phyloP scores from a whole-genome alignment of 1,140 invertebrate species.

The Drosophila mojavensis region DNA sequence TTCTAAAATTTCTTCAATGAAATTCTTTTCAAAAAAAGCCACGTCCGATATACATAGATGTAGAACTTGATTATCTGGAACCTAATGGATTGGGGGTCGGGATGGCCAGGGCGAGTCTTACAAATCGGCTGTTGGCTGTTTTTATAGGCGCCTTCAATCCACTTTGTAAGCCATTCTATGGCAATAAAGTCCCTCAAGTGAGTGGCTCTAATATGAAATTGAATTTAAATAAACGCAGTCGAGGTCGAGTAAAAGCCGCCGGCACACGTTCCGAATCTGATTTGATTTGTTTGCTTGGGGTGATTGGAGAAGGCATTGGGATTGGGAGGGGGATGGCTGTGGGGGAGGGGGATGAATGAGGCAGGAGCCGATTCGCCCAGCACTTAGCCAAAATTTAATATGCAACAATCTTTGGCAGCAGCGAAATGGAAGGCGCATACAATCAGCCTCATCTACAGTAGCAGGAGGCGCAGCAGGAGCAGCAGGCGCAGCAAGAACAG shows the following conservation, averaged over 20 bases:
- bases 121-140: slow-evolving; percentile 24
- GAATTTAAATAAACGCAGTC: slow-evolving; percentile 80
- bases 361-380: slow-evolving; percentile 46
- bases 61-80: neutral
- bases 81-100: neutral
- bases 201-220: slow-evolving; percentile 78
- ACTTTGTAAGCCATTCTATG: slow-evolving; percentile 73
- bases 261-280: slow-evolving; percentile 63
- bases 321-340: neutral
- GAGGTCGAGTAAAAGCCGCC: slow-evolving; percentile 47
- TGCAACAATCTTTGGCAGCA: slow-evolving; percentile 75
- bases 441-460: slow-evolving; percentile 58
- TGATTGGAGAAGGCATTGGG: neutral
- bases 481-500: neutral
- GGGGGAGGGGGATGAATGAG: too few relatives aligned
- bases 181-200: slow-evolving; percentile 70
- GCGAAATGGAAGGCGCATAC: slow-evolving; percentile 35
- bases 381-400: slow-evolving; percentile 76
- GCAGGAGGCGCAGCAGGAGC: slow-evolving; percentile 23
- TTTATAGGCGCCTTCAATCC: slow-evolving; percentile 67
- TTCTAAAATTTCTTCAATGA: neutral
- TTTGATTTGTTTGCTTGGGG: slow-evolving; percentile 70
- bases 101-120: neutral
- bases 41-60: neutral
- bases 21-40: neutral